Evolutionary conservation across 2,113 vertebrate species (phyloP), one percentile per base, ranked within the genome.

Genomic region (Planiliza haematocheilus): DNA sequence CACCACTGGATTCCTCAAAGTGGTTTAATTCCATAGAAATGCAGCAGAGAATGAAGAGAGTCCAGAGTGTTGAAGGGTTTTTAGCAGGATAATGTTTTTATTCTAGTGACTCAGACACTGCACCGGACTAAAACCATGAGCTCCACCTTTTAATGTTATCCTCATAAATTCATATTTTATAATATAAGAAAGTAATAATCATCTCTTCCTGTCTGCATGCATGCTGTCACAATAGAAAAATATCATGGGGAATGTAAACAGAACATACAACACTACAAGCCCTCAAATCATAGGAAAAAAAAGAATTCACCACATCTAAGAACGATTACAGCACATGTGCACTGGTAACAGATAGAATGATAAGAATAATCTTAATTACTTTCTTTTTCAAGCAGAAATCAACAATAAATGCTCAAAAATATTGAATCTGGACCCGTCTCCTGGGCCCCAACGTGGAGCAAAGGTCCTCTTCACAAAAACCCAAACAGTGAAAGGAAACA

Each of bases 311-410:
- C 88, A 95, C 95, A 96, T 88, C 90, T 91, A 95, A 94, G 88
- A 95, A 95, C 95, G 94, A 95, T 92, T 95, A 97, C 95, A 94
- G 87, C 95, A 96, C 95, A 94, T 91, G 91, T 94, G 94, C 94
- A 96, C 94, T 94, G 94, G 94, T 93, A 94, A 97, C 93, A 93
- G 86, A n/a, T n/a, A n/a, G n/a, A 30, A 60, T 91, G 90, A 92
- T 89, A 91, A 93, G 86, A 92, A 77, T 91, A 92, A 93, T 91
- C 52, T 2, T 57, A 37, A 50, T 55, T 41, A 66, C 36, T 72
- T 57, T 69, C 90, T 91, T 93, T 79, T 62, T 86, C 75, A 85
- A 86, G 50, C 63, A 51, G 79, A 85, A 87, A 92, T 94, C 86
- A 93, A 93, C 81, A 85, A 69, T 30, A 63, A 80, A 74, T 87